These are phyloP conservation scores for Hypercompe scribonia DNA, from an alignment of 2,888 invertebrate genomes.

Conservation along the genomic window DNA sequence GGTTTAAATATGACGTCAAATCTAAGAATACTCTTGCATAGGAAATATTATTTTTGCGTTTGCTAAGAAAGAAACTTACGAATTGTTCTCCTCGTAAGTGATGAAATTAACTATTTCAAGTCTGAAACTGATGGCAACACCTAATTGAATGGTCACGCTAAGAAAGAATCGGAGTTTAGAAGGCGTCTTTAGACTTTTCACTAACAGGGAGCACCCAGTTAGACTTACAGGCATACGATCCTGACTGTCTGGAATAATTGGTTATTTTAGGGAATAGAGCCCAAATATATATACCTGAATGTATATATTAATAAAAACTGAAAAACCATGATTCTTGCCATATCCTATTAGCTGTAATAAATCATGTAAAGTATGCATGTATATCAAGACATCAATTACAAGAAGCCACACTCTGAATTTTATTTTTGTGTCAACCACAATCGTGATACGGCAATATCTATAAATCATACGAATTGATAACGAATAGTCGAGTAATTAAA, in stretches of 20 bases:
- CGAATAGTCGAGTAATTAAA: constrained; percentile 73
- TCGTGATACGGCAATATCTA: constrained; percentile 77
- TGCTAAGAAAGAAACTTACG: neutral
- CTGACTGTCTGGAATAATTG: neutral
- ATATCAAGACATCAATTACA: constrained; percentile 42
- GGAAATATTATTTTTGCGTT: neutral
- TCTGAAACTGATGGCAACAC: neutral
- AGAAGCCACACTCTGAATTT: constrained; percentile 42
- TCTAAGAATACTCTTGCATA: neutral
- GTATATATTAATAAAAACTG: neutral
- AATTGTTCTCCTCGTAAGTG: neutral
- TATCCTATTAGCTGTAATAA: constrained; percentile 5
- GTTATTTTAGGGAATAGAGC: neutral
- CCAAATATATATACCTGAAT: neutral
- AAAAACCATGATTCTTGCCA: neutral
- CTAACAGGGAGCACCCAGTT: neutral
- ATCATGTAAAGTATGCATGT: constrained; percentile 24
- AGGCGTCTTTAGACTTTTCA: neutral
- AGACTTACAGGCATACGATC: too few species aligned
- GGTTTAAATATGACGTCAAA: neutral
- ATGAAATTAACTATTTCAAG: neutral
- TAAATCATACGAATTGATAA: constrained; percentile 80
- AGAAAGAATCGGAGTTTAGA: neutral
- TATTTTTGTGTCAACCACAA: constrained; percentile 56
- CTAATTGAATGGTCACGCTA: neutral